A percentile compares a stretch with the other conserved stretches of the same genome.
Evolutionary conservation across 2,888 invertebrate genomes (phyloP).

Genomic region (Patella caerulea): DNA sequence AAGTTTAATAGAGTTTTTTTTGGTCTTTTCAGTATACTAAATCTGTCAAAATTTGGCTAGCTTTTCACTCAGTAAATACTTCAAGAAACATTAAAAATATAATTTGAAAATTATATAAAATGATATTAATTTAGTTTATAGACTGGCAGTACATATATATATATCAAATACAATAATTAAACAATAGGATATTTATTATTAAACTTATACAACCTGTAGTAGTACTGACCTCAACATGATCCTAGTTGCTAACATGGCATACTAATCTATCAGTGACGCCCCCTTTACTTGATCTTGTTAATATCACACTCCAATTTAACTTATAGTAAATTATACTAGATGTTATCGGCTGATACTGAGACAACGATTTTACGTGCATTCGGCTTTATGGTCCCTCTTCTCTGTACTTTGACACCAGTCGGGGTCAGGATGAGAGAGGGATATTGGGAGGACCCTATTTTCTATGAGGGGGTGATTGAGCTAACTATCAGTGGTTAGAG

Average conservation of each 20-base stretch:
- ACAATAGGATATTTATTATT: not conserved
- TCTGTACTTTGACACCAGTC: constrained; percentile 20
- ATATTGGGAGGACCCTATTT: not conserved
- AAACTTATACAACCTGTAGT: not conserved
- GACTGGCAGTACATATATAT: too few species aligned
- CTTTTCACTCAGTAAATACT: too few species aligned
- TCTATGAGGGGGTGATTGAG: not conserved
- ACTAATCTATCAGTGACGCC: not conserved
- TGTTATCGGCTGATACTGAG: not conserved
- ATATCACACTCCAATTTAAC: too few species aligned
- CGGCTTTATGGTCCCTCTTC: not conserved
- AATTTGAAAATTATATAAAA: too few species aligned
- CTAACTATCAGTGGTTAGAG: not conserved
- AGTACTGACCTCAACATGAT: not conserved
- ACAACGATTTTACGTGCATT: not conserved
- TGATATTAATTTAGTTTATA: too few species aligned
- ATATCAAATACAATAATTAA: not conserved
- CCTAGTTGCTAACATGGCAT: not conserved
- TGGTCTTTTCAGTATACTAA: too few species aligned
- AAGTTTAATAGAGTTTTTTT: too few species aligned
- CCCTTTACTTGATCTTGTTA: not conserved
- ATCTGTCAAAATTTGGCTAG: too few species aligned
- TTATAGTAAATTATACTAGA: too few species aligned
- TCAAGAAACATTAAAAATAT: too few species aligned
- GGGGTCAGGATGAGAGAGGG: not conserved